phyloP scores from a whole-genome alignment of 2,797 vertebrate genomes.

The Echiichthys vipera region DNA sequence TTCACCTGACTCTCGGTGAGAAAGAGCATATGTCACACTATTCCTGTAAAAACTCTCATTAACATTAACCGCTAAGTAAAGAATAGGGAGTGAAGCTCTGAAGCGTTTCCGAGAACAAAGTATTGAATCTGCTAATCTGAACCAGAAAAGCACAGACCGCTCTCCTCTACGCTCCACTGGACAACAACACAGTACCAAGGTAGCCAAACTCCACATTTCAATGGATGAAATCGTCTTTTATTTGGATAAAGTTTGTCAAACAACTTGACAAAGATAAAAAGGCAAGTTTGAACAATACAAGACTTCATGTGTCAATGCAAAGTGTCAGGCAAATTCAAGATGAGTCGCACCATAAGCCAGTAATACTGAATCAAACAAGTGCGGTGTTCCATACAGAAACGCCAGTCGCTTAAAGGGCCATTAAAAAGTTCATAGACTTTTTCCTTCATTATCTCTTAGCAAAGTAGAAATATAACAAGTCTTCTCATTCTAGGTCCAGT shows the following conservation, averaged over 20 bases:
- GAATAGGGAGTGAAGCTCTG: not conserved
- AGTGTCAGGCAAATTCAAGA: slow-evolving; percentile 61
- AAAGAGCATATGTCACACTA: not conserved
- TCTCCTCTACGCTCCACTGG: not conserved
- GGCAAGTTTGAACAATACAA: slow-evolving; percentile 74
- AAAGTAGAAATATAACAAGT: slow-evolving; percentile 74
- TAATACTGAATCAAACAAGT: slow-evolving; percentile 51
- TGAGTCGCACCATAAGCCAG: slow-evolving; percentile 41
- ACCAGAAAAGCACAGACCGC: not conserved
- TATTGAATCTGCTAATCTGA: not conserved
- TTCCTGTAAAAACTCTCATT: not conserved
- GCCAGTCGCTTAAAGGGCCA: slow-evolving; percentile 70
- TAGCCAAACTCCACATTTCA: slow-evolving; percentile 30
- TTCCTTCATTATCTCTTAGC: slow-evolving; percentile 35
- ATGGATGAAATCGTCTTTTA: slow-evolving; percentile 72
- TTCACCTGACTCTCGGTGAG: not conserved
- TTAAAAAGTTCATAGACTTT: slow-evolving; percentile 40
- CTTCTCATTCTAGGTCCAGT: slow-evolving; percentile 50
- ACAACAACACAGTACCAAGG: not conserved
- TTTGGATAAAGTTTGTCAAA: slow-evolving; percentile 77
- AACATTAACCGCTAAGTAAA: not conserved
- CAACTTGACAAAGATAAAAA: slow-evolving; percentile 77
- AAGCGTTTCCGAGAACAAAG: not conserved
- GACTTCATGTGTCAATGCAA: slow-evolving; percentile 71
- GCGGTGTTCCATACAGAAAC: slow-evolving; percentile 52